Base-by-base conservation (phyloP, 2,888 invertebrate species). In the Cheiracanthium punctorium region DNA sequence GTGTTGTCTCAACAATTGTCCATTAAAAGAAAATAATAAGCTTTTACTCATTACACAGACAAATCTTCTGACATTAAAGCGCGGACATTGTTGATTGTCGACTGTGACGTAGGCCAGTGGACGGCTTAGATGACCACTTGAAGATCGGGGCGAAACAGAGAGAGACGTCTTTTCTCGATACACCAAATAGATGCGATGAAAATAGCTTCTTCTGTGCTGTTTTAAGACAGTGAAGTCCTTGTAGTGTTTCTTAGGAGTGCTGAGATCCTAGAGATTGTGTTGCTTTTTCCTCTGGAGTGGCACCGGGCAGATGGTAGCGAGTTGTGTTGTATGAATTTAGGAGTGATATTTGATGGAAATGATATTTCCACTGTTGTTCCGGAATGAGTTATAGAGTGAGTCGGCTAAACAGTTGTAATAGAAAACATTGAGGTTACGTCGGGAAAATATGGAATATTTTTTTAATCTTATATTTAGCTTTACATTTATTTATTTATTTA, bases 121-220 rank as follows among this genome's bases (percentile, higher is more conserved):
- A 58, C 58, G 20, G 20, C 58, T 58, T 58, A 12, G 58, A 58
- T 58, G 58, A 58, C 58, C 58, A 58, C 58, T 58, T 58, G 58
- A 58, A 24, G 58, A 58, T 10, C 10, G 17, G 12, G 17, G 37
- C 5, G 12, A 37, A n/a, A 58, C 24, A 58, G 24, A 58, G 17
- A 48, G 48, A 58, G 24, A 58, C 4, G 20, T 24, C 12, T 24
- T 58, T 58, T 58, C 58, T 58, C 58, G 8, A 5, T 12, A 24
- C 43, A 65, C 73, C 73, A 81, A 67, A 81, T 81, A 81, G 74
- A 48, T 33, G 52, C 17, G 80, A 80, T 80, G 73, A 65, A 81
- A 81, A 81, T 81, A 81, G 74, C 73, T 43, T 71, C 30, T 52
- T 72, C 80, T 80, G 72, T 29, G 2, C 1, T 48, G 14, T n/a